A percentile compares a stretch with the other conserved stretches of the same genome.
Evolutionary conservation across 2,888 invertebrate genomes (phyloP).

Genomic region (Amphipyra berbera): DNA sequence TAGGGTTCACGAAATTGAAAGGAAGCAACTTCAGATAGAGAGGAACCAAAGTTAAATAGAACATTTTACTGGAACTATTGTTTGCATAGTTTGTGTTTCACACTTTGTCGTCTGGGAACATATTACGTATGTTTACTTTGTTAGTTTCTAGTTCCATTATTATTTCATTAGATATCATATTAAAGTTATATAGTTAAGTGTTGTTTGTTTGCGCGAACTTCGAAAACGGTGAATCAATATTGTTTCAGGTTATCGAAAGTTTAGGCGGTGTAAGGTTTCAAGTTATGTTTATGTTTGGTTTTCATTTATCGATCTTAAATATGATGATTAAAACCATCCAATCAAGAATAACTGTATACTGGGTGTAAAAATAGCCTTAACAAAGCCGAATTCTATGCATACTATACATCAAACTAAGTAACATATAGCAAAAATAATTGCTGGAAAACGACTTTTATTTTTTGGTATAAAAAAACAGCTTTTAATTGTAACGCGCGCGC

Average conservation of each 20-base stretch:
- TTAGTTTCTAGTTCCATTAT: conserved; percentile 43
- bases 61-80: conserved; percentile 41
- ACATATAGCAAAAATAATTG: no score
- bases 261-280: conserved; percentile 14
- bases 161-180: conserved; percentile 44
- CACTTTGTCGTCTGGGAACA: conserved; percentile 20
- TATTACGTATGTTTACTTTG: conserved; percentile 33
- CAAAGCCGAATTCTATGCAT: no score
- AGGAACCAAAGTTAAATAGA: conserved; percentile 49
- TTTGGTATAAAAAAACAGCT: no score
- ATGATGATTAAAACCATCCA: not conserved
- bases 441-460: no score
- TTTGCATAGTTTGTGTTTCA: conserved; percentile 47
- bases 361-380: no score
- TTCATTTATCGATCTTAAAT: conserved; percentile 3
- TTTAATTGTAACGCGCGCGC: no score
- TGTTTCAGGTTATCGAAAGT: conserved; percentile 33
- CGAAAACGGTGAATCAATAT: conserved; percentile 32
- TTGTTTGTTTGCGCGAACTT: conserved; percentile 30
- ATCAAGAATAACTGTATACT: no score
- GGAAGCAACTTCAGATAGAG: conserved; percentile 33
- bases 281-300: conserved; percentile 9
- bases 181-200: conserved; percentile 17
- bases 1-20: conserved; percentile 22
- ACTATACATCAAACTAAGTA: no score